Base-by-base conservation (phyloP, 2,113 vertebrate genomes). In the Cyprinodon tularosa region DNA sequence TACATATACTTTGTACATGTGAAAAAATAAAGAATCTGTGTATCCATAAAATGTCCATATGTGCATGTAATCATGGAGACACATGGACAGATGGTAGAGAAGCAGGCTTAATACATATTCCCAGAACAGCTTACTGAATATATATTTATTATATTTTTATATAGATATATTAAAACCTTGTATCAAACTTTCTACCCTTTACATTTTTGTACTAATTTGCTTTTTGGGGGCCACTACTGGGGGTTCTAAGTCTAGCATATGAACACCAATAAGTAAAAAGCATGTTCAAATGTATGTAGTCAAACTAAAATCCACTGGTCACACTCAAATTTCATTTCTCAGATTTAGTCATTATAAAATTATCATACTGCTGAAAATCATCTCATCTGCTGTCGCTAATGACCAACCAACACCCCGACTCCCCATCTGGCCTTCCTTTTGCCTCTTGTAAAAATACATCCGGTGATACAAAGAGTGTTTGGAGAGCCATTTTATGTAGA, bases 401-500 rank as follows among this genome's bases (percentile, higher is more conserved):
- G 29, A 29, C 29, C 29, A 38, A 12, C 61, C 20, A 13, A 53
- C 53, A 11, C 17, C 37, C 2, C 12, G n/a, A 20, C 48, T 17
- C 4, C 5, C 17, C 15, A 2, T 36, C 22, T 39, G 1, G 7
- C 4, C 48, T 42, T 61, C 68, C 36, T 6, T 60, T 14, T 66
- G 3, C 36, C 15, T 38, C 22, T 48, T 68, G 71, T 62, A 67
- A 78, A 74, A 80, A 70, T 0, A 15, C 44, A 65, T 38, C 64
- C 61, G 7, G 9, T 45, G 62, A 69, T 66, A 88, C 72, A 86
- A 84, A 88, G 78, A 62, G 48, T 0, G 14, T 62, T n/a, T 76
- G 2, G 36, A 60, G 64, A 62, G 62, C 59, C 60, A 1, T 57
- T 83, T 82, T 71, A 71, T 79, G 48, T 59, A 9, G 65, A 63